A percentile compares a stretch with the other conserved stretches of the same genome.
Evolutionary conservation across 1,140 invertebrate species (phyloP).

Genomic region (Daktulosphaira vitifoliae): DNA sequence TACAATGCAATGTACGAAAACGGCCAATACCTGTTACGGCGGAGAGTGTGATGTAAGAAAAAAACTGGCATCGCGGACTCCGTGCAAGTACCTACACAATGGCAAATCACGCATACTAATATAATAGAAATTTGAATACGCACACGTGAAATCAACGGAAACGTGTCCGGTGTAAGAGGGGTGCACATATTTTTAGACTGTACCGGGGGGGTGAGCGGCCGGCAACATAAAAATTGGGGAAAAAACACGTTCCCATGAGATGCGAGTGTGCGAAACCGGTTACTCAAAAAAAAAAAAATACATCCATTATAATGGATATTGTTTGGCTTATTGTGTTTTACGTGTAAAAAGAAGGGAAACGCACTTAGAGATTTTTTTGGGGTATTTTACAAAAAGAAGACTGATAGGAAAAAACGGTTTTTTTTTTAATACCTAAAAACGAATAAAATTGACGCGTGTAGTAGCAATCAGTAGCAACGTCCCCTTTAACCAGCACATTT

Average conservation of each 20-base stretch:
- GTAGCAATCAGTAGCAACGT: neutral
- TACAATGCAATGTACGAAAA: too few species aligned
- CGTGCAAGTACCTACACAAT: too few species aligned
- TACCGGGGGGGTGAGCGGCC: neutral
- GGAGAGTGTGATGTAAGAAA: neutral
- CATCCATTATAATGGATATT: conserved; percentile 23
- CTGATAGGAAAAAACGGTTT: conserved; percentile 18
- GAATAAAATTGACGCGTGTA: conserved; percentile 27
- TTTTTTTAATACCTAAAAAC: conserved; percentile 6
- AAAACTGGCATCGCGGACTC: too few species aligned
- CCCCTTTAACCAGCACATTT: neutral
- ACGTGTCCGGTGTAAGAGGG: conserved; percentile 27
- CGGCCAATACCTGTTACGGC: conserved; percentile 27
- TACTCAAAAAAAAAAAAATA: conserved; percentile 12
- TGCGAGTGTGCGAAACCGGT: conserved; percentile 26
- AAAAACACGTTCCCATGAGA: conserved; percentile 30
- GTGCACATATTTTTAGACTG: neutral
- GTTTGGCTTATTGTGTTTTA: conserved; percentile 10
- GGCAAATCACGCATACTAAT: neutral
- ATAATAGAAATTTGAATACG: conserved; percentile 30
- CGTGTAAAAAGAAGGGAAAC: conserved; percentile 9
- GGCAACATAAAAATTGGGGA: conserved; percentile 8
- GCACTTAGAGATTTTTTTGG: neutral
- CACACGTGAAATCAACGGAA: conserved; percentile 18
- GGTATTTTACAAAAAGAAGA: neutral